phyloP scores from a whole-genome alignment of 2,113 vertebrate genomes.

The Labeo rohita region DNA sequence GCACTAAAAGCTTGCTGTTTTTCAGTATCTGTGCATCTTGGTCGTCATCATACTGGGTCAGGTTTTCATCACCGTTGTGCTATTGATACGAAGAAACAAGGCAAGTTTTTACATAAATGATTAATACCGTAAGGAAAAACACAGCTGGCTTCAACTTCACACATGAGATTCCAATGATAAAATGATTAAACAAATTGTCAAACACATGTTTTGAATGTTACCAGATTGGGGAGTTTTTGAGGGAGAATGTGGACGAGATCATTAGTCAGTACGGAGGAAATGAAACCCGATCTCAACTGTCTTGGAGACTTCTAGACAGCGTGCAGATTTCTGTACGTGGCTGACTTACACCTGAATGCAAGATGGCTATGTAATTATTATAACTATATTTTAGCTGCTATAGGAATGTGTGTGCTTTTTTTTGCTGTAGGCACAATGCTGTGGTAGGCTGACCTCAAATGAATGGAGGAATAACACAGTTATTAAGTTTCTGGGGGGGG shows the following conservation, averaged over 20 bases:
- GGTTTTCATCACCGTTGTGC: conserved; percentile 64
- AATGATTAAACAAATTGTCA: not conserved
- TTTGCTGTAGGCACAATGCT: conserved; percentile 65
- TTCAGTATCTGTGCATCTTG: conserved; percentile 66
- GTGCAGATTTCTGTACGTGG: conserved; percentile 66
- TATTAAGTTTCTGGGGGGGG: conserved; percentile 41
- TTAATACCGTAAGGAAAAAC: not conserved
- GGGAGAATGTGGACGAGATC: conserved; percentile 21
- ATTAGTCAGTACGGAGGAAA: conserved; percentile 54
- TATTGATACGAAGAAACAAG: conserved; percentile 54
- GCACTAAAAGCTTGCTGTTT: not conserved
- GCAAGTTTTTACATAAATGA: conserved; percentile 55
- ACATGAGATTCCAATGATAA: not conserved
- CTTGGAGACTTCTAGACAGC: conserved; percentile 65
- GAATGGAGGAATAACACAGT: conserved; percentile 70
- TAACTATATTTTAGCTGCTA: not conserved
- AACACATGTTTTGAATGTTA: not conserved
- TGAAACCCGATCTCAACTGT: not conserved
- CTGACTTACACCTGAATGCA: not conserved
- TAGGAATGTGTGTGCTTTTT: not conserved
- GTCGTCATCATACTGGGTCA: conserved; percentile 66
- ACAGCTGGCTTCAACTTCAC: not conserved
- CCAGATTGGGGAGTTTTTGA: conserved; percentile 60
- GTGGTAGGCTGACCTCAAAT: conserved; percentile 54
- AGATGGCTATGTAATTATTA: not conserved